A percentile compares a stretch with the other conserved stretches of the same genome.
phyloP scores from a whole-genome alignment of 2,888 invertebrate genomes.

The Chloroclysta siterata region DNA sequence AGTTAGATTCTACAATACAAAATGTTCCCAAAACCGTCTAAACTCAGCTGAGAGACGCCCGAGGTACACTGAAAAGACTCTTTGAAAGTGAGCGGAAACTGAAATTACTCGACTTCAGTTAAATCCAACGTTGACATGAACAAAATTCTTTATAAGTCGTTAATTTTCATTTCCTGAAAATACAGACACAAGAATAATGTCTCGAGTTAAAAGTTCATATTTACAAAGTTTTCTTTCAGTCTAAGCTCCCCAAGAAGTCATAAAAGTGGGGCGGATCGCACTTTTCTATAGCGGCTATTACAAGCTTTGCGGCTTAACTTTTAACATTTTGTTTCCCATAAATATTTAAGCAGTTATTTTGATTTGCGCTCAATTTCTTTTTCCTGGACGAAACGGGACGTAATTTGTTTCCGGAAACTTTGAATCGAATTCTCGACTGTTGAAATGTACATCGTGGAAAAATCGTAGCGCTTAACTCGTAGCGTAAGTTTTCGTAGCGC shows the following conservation, averaged over 20 bases:
- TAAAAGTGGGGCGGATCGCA: conserved; percentile 25
- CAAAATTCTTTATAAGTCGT: conserved; percentile 35
- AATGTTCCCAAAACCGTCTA: background rate
- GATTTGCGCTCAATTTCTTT: conserved; percentile 9
- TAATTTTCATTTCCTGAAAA: conserved; percentile 38
- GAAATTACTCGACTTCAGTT: conserved; percentile 28
- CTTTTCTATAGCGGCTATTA: conserved; percentile 14
- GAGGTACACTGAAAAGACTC: conserved; percentile 4
- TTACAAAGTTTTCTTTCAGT: conserved; percentile 35
- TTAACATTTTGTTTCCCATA: conserved; percentile 23
- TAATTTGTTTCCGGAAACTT: background rate
- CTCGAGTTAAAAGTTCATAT: conserved; percentile 38
- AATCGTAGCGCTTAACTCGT: too few relatives aligned
- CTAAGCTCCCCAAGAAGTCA: conserved; percentile 29
- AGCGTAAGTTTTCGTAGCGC: conserved; percentile 9
- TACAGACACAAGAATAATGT: conserved; percentile 41
- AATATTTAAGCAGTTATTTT: conserved; percentile 24
- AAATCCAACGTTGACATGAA: conserved; percentile 28
- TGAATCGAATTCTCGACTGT: conserved; percentile 1
- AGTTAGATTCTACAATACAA: too few relatives aligned
- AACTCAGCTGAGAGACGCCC: background rate
- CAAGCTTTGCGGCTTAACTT: conserved; percentile 18
- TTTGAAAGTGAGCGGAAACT: conserved; percentile 10
- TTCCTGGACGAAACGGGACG: background rate
- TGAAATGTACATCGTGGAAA: background rate